Conservation (phyloP, 92 coral and sea anemone species). For the Heteractis magnifica region DNA sequence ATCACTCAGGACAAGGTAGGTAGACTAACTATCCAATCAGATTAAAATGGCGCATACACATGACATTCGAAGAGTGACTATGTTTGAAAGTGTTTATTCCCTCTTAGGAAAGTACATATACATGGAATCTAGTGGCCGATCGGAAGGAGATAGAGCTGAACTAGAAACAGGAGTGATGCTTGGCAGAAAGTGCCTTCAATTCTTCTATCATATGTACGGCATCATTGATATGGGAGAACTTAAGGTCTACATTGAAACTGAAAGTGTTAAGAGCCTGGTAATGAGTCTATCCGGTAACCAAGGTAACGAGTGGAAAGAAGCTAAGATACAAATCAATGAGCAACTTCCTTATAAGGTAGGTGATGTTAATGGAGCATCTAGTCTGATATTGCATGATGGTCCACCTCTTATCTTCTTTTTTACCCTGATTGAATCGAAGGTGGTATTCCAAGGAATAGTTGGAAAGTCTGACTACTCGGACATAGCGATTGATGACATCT, state of each 20-base stretch:
- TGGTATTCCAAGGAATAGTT: slow-evolving; percentile 45
- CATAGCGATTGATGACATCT: slow-evolving; percentile 50
- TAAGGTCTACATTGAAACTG: slow-evolving; percentile 35
- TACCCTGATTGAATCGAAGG: neutral
- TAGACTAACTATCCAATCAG: too few relatives aligned
- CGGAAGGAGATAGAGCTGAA: slow-evolving; percentile 21
- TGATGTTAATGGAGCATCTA: too few relatives aligned
- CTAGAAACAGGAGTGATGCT: slow-evolving; percentile 13
- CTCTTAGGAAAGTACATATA: slow-evolving; percentile 27
- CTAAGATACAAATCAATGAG: slow-evolving; percentile 29
- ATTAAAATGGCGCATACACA: too few relatives aligned
- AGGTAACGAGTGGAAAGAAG: slow-evolving; percentile 49
- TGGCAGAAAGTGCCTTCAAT: slow-evolving; percentile 25
- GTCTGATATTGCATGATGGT: too few relatives aligned
- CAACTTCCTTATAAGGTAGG: slow-evolving; percentile 25
- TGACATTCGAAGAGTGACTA: too few relatives aligned
- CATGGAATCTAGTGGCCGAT: slow-evolving; percentile 26
- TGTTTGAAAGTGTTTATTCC: too few relatives aligned
- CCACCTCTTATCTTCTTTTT: neutral
- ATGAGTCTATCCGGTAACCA: slow-evolving; percentile 45
- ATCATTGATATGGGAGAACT: slow-evolving; percentile 46
- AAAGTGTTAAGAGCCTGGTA: slow-evolving; percentile 13
- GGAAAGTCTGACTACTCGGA: slow-evolving; percentile 54
- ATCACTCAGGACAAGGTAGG: slow-evolving; percentile 50
- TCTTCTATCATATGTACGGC: slow-evolving; percentile 49